phyloP scores from a whole-genome alignment of 2,797 vertebrate species.

The Protonibea diacanthus region DNA sequence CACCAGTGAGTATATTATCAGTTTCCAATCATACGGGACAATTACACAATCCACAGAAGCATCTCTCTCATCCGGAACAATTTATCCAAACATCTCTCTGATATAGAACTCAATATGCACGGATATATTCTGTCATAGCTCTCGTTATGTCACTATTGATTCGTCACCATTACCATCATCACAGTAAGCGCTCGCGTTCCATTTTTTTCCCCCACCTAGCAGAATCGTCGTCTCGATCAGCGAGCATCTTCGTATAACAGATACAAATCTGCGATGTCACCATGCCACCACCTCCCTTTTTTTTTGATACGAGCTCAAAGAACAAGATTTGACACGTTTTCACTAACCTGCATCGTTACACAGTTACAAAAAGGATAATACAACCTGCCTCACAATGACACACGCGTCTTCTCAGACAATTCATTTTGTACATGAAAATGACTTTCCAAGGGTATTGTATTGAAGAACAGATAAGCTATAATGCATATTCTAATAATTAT shows the following conservation, averaged over 20 bases:
- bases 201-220: slow-evolving; percentile 1
- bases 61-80: slow-evolving; percentile 67
- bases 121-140: slow-evolving; percentile 21
- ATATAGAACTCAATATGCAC: slow-evolving; percentile 57
- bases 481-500: slow-evolving; percentile 66
- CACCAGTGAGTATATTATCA: slow-evolving; percentile 83
- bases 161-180: slow-evolving; percentile 34
- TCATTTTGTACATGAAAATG: slow-evolving; percentile 65
- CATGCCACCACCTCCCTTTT: slow-evolving; percentile 25
- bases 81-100: slow-evolving; percentile 58
- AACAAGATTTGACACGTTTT: slow-evolving; percentile 77
- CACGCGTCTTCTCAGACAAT: slow-evolving; percentile 55
- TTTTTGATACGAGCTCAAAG: slow-evolving; percentile 71
- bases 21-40: slow-evolving; percentile 81
- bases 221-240: slow-evolving; percentile 34
- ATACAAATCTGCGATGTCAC: slow-evolving; percentile 30
- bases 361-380: slow-evolving; percentile 74
- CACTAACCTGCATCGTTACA: slow-evolving; percentile 67
- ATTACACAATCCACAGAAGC: slow-evolving; percentile 78
- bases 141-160: slow-evolving; percentile 24
- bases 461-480: slow-evolving; percentile 64
- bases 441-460: slow-evolving; percentile 44
- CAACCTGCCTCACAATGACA: slow-evolving; percentile 62
- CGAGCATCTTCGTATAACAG: slow-evolving; percentile 25
- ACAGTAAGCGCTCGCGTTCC: slow-evolving; percentile 33